Base-by-base conservation (phyloP, 2,797 vertebrate genomes). In the Poecilia gillii region DNA sequence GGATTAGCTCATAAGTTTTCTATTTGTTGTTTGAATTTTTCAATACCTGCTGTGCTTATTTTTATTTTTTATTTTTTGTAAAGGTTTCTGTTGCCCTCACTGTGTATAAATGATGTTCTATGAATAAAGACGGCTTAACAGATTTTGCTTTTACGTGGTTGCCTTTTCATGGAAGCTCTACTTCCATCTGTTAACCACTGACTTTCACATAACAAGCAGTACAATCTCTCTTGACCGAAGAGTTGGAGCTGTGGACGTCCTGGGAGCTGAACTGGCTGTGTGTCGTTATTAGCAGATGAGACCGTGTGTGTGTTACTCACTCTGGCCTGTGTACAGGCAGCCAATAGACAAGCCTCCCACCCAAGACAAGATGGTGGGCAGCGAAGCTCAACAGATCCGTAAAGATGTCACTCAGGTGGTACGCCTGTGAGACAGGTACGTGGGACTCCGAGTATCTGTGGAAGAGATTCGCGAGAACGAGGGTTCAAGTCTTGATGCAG, bases 321-420 rank as follows among this genome's bases (percentile, higher is more conserved):
- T 99, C 98, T 88, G 98, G 97, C 79, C 93, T 97, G 95, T 99
- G 98, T 78, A 98, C 82, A 0, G 99, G 99, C 85, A 99, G 93
- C 99, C 99, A 99, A 87, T 99, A 99, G 45, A 99, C 98, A 0
- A 99, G 91, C 91, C 98, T 96, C 87, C 99, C 98, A 7, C 97
- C 97, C 88, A 97, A 89, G 79, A 97, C 95, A 73, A 99, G 96
- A 78, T 96, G 95, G 46, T 96, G 95, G 33, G 97, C 97, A 0
- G 98, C 97, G 91, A 99, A 98, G 91, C 96, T 97, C 83, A 99
- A 91, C 0, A 99, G 96, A 91, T 99, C 99, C 72, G 96, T 96
- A 90, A 99, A 99, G 93, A 99, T 99, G 94, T 99, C 98, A 80
- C 97, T 98, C 84, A 99, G 95, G 86, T 97, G 97, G 83, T 99